Evolutionary conservation across 2,888 invertebrate species (phyloP), one percentile per base, ranked within the genome.

Genomic region (Chrysotoxum bicinctum): DNA sequence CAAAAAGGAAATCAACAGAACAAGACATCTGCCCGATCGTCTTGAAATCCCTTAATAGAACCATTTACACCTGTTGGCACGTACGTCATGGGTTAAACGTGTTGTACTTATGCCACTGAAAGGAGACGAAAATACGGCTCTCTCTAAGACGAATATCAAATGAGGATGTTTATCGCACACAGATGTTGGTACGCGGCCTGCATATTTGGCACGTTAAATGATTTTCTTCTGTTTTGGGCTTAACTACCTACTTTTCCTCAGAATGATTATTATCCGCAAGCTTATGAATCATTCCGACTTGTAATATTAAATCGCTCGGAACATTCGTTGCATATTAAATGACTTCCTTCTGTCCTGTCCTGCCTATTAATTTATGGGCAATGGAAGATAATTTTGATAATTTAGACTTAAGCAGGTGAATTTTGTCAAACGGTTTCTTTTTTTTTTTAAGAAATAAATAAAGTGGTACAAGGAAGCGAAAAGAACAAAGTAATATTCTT

Each of bases 301-400:
- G 76, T 81, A 77, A 60, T 77, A 76, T 58, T 77, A 72, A 82
- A 82, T 77, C 66, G 77, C 48, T 43, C 77, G 45, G 35, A 76
- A 43, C 64, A 26, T 60, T 43, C 32, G 35, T 7, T 66, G 66
- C 40, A 77, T 76, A 72, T 43, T 43, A 77, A 76, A 50, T 21
- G 45, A 21, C 26, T 62, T 37, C 30, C 58, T 75, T 37, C 21
- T 10, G 16, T 30, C 19, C 48, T n/a, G 45, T 32, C 35, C n/a
- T 60, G 3, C 77, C 66, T 76, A 72, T 81, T 77, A 66, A 66
- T 60, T 77, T 66, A 66, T 40, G 58, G 50, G 26, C 50, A 66
- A 70, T 52, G 56, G 50, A 58, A 60, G 50, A 81, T 40, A 69
- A 69, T 80, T 80, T 75, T 69, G 64, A 75, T 70, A 69, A 75